Percentiles rank a stretch among this genome's conserved stretches.
These are phyloP conservation scores for Myodes glareolus DNA, from an alignment of 2,113 vertebrate species.

Conservation along the genomic window DNA sequence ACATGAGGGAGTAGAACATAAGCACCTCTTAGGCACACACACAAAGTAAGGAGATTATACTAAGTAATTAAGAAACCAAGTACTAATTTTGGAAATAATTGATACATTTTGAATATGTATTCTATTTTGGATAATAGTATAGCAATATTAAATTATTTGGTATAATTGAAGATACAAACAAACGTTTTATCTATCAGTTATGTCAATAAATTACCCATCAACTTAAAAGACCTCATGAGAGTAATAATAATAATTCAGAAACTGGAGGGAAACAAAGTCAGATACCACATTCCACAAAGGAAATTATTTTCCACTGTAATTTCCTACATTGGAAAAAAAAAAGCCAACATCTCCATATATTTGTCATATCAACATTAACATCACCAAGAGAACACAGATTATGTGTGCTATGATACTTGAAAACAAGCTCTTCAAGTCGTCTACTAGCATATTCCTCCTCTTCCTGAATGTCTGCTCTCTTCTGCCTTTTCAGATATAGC, in stretches of 20 bases:
- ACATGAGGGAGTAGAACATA: not conserved
- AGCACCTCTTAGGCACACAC: not conserved
- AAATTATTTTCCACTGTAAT: slow-evolving; percentile 44
- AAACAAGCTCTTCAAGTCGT: not conserved
- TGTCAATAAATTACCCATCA: slow-evolving; percentile 22
- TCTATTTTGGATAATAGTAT: not conserved
- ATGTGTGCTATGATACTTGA: not conserved
- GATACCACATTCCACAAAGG: not conserved
- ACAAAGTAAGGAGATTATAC: not conserved
- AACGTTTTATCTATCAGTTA: not conserved
- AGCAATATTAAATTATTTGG: slow-evolving; percentile 15
- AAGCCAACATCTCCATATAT: slow-evolving; percentile 36
- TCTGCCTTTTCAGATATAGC: not conserved
- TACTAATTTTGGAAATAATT: slow-evolving; percentile 1
- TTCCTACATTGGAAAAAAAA: slow-evolving; percentile 46
- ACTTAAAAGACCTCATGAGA: slow-evolving; percentile 14
- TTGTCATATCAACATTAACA: slow-evolving; percentile 49
- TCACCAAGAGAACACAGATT: not conserved
- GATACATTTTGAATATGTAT: not conserved
- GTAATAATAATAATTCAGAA: slow-evolving; percentile 5
- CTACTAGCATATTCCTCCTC: not conserved
- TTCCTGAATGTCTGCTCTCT: slow-evolving; percentile 15
- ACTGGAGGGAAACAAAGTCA: not conserved
- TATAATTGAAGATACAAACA: slow-evolving; percentile 8
- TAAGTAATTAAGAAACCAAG: not conserved